A percentile compares a stretch with the other conserved stretches of the same genome.
Conservation (phyloP, 2,888 invertebrate species). For the Nephrotoma flavescens region DNA sequence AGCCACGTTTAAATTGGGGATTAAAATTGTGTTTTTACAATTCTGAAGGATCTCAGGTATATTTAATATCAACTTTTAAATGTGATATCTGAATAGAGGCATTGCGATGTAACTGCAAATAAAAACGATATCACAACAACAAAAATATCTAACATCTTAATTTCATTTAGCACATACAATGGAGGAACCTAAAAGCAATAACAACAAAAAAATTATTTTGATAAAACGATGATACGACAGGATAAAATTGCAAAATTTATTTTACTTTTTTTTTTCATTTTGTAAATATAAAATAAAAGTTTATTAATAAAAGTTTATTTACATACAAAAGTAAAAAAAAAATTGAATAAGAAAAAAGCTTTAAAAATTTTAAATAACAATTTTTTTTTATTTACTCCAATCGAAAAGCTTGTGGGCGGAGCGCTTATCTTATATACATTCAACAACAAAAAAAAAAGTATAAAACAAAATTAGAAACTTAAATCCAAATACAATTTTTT, state of each 20-base stretch:
- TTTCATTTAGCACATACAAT: neutral
- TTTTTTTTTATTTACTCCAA: slow-evolving; percentile 4
- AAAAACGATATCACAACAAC: neutral
- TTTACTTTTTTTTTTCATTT: neutral
- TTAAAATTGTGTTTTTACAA: too few species aligned
- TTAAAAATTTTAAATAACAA: neutral
- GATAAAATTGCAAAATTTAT: slow-evolving; percentile 1
- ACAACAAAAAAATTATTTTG: neutral
- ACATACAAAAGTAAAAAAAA: neutral
- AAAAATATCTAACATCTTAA: neutral
- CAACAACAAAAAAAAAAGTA: neutral
- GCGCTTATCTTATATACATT: slow-evolving; percentile 1
- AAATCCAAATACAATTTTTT: neutral
- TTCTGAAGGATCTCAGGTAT: too few species aligned
- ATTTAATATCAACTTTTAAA: too few species aligned
- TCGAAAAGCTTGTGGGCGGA: slow-evolving; percentile 8
- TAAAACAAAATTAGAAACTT: slow-evolving; percentile 2
- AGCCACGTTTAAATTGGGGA: too few species aligned
- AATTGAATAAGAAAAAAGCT: neutral
- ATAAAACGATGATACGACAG: neutral
- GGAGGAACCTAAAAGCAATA: neutral
- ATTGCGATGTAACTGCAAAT: neutral
- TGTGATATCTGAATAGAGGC: neutral
- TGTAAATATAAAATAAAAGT: neutral
- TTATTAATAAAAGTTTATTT: slow-evolving; percentile 1